Evolutionary conservation across 2,797 vertebrate genomes (phyloP).

Genomic region (Enteromius mattozi): DNA sequence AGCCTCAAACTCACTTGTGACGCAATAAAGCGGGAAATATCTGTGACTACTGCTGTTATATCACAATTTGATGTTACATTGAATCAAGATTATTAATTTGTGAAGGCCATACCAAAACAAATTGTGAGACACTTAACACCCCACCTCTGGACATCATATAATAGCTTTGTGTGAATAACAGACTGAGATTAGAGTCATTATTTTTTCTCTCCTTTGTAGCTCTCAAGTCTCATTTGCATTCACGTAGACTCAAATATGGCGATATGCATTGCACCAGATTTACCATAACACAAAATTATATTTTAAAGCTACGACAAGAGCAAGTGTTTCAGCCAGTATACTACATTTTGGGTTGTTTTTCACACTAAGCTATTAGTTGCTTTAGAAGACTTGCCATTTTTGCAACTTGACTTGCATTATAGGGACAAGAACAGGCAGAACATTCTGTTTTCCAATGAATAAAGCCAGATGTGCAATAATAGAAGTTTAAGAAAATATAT

Average conservation of each 20-base stretch:
- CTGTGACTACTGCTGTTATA: neutral
- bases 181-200: neutral
- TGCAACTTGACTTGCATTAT: neutral
- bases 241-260: neutral
- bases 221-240: constrained; percentile 3
- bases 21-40: neutral
- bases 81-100: neutral
- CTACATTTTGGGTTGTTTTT: neutral
- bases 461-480: neutral
- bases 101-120: neutral
- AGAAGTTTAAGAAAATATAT: neutral
- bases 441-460: too few species aligned
- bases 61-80: neutral
- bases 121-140: neutral
- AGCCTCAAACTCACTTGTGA: neutral
- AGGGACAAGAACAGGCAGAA: neutral
- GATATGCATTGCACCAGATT: neutral
- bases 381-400: neutral
- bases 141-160: neutral
- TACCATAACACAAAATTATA: neutral
- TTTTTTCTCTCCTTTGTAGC: neutral
- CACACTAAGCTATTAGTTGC: neutral
- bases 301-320: neutral
- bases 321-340: neutral
- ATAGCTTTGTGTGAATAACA: neutral